These are phyloP conservation scores for Drosophila nigrodunni DNA, from an alignment of 1,140 invertebrate species.

Conservation along the genomic window DNA sequence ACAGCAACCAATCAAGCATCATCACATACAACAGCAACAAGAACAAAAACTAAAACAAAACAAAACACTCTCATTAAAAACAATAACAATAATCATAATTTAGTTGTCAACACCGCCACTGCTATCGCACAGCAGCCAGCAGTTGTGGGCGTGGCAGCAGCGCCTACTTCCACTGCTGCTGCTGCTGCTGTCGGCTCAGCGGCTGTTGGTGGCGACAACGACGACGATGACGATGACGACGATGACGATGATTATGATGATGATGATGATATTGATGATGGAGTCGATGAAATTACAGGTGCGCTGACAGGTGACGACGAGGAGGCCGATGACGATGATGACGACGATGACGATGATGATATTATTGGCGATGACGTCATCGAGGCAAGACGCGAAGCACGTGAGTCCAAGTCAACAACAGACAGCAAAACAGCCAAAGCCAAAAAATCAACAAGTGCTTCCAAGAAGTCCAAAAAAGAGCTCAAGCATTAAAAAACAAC, in stretches of 20 bases:
- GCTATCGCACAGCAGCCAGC: slow-evolving; percentile 35
- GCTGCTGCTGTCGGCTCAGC: slow-evolving; percentile 86
- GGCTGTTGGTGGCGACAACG: slow-evolving; percentile 87
- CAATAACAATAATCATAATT: slow-evolving; percentile 57
- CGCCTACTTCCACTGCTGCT: slow-evolving; percentile 84
- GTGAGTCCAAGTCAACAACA: slow-evolving; percentile 92
- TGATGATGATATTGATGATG: slow-evolving; percentile 85
- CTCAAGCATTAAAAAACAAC: slow-evolving; percentile 77
- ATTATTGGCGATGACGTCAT: slow-evolving; percentile 88
- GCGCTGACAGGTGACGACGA: slow-evolving; percentile 88
- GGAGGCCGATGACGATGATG: slow-evolving; percentile 87
- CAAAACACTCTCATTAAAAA: slow-evolving; percentile 66
- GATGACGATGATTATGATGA: slow-evolving; percentile 87
- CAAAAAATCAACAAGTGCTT: slow-evolving; percentile 86
- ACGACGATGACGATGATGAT: slow-evolving; percentile 90
- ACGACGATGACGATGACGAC: slow-evolving; percentile 88
- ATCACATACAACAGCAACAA: slow-evolving; percentile 55
- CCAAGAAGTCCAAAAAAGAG: slow-evolving; percentile 85
- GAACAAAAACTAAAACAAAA: slow-evolving; percentile 6
- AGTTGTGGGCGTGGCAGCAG: slow-evolving; percentile 51
- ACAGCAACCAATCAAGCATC: slow-evolving; percentile 58
- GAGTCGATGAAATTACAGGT: slow-evolving; percentile 87
- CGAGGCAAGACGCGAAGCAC: slow-evolving; percentile 88
- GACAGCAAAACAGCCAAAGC: slow-evolving; percentile 79
- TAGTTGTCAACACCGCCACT: slow-evolving; percentile 50